Evolutionary conservation across 2,888 invertebrate genomes (phyloP).

Genomic region (Pherbina coryleti): DNA sequence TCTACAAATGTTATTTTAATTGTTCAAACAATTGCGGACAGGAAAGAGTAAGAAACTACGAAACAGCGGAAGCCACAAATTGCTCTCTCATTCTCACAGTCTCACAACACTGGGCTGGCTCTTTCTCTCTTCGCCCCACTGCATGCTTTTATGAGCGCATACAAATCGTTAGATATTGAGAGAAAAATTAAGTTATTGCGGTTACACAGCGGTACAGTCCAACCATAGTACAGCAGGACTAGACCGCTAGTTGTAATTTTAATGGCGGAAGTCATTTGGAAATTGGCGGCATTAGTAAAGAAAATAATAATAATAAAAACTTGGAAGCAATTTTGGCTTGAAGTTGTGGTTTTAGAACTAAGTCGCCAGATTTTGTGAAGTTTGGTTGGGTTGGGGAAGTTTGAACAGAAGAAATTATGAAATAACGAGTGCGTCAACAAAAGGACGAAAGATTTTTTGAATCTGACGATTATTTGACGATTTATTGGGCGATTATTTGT

Average conservation of each 20-base stretch:
- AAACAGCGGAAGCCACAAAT: constrained; percentile 3
- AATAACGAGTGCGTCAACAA: no score
- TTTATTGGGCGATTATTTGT: no score
- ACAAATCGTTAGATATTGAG: not conserved
- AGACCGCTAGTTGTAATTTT: not conserved
- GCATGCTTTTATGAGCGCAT: not conserved
- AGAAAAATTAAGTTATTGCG: not conserved
- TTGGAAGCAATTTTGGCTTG: no score
- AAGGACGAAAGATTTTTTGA: no score
- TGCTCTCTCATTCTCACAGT: not conserved
- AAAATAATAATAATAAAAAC: not conserved
- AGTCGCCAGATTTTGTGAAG: no score
- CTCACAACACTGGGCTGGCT: not conserved
- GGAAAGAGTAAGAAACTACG: not conserved
- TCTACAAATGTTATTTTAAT: constrained; percentile 9
- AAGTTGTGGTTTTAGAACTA: no score
- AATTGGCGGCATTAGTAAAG: not conserved
- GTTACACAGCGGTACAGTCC: not conserved
- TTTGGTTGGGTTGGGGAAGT: no score
- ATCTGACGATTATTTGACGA: no score
- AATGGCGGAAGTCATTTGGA: not conserved
- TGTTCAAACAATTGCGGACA: not conserved
- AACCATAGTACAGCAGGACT: not conserved
- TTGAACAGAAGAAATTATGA: no score
- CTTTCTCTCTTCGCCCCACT: no score